Percentiles rank a stretch among this genome's conserved stretches.
These are phyloP conservation scores for Escarpia spicata DNA, from an alignment of 2,888 invertebrate species.

Conservation along the genomic window DNA sequence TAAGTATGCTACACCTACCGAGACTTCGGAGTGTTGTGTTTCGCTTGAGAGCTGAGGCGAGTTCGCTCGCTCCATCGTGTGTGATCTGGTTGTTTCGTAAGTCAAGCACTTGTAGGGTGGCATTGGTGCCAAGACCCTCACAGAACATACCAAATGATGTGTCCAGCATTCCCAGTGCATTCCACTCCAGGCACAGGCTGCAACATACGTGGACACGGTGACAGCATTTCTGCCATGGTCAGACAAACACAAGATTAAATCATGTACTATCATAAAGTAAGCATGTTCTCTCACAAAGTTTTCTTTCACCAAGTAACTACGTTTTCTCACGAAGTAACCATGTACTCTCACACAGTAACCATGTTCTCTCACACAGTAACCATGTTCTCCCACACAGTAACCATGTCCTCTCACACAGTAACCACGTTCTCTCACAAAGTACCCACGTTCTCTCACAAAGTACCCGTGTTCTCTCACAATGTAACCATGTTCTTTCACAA, in stretches of 20 bases:
- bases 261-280: too few species aligned
- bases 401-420: too few species aligned
- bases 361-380: too few species aligned
- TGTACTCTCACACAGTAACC: too few species aligned
- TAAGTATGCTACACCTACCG: conserved; percentile 47
- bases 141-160: conserved; percentile 63
- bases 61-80: conserved; percentile 61
- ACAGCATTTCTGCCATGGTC: background rate
- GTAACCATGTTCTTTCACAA: too few species aligned
- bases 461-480: too few species aligned
- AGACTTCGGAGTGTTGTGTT: conserved; percentile 58
- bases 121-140: conserved; percentile 61
- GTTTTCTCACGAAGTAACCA: too few species aligned
- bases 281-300: too few species aligned
- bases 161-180: conserved; percentile 63
- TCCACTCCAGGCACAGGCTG: conserved; percentile 65
- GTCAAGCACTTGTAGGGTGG: conserved; percentile 57
- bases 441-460: too few species aligned
- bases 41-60: conserved; percentile 57
- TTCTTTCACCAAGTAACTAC: too few species aligned
- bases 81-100: conserved; percentile 65
- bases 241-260: background rate
- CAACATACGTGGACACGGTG: conserved; percentile 27
- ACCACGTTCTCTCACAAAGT: too few species aligned
- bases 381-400: too few species aligned